Conservation (phyloP, 2,113 vertebrate species). For the Tiliqua scincoides region DNA sequence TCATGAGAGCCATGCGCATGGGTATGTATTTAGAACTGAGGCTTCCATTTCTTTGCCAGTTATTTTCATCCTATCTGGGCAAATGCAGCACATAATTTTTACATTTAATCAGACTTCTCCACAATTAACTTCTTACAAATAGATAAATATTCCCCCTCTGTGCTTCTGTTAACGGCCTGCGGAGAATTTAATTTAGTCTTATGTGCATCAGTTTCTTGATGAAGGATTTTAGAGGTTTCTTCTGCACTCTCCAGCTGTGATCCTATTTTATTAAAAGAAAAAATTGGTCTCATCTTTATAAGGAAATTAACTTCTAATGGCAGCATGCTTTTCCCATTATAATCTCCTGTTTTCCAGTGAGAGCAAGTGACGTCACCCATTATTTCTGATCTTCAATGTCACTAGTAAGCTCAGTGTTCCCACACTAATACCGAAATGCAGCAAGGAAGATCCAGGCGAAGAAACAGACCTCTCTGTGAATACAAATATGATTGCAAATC, state of each 20-base stretch:
- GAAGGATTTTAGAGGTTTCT: conserved; percentile 38
- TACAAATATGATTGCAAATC: neutral
- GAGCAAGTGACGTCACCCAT: conserved; percentile 43
- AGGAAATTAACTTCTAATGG: conserved; percentile 41
- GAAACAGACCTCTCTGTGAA: neutral
- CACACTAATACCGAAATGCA: neutral
- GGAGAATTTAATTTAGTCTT: conserved; percentile 47
- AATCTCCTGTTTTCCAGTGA: conserved; percentile 35
- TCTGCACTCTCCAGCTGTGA: conserved; percentile 41
- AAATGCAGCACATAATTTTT: rapidly evolving
- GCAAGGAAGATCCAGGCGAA: neutral
- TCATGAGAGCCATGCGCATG: neutral
- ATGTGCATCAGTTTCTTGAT: conserved; percentile 43
- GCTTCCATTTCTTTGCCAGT: neutral
- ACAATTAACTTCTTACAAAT: conserved; percentile 1
- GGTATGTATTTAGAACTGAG: neutral
- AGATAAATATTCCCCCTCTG: conserved; percentile 37
- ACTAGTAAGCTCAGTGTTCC: conserved; percentile 30
- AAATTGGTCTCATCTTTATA: conserved; percentile 8
- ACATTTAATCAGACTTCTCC: neutral
- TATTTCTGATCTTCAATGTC: conserved; percentile 29
- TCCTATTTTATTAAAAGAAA: conserved; percentile 13
- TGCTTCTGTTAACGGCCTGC: conserved; percentile 31
- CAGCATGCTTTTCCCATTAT: conserved; percentile 37
- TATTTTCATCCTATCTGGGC: neutral